Conservation (phyloP, 1,140 invertebrate genomes). For the Bemisia tabaci region DNA sequence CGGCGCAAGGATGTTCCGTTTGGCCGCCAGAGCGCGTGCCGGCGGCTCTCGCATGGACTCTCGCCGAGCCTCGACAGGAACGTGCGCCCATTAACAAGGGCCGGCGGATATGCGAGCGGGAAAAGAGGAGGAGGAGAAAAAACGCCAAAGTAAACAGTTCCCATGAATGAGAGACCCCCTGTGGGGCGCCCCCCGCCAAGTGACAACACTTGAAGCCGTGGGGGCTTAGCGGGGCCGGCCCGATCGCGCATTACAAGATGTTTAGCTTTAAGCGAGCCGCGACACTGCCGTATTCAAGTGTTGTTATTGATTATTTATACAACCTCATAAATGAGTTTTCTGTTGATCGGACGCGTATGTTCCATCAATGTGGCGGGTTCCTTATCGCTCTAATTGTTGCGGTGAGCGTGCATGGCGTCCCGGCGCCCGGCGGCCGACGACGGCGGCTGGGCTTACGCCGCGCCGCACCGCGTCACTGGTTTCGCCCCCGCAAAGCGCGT, state of each 20-base stretch:
- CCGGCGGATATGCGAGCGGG: background rate
- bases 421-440: background rate
- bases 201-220: background rate
- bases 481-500: too few species aligned
- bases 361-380: background rate
- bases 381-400: too few species aligned
- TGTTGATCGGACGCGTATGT: background rate
- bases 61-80: too few species aligned
- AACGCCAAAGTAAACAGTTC: background rate
- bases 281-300: background rate
- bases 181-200: background rate
- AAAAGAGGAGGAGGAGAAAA: background rate
- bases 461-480: too few species aligned
- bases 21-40: too few species aligned
- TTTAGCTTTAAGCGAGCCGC: background rate
- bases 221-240: background rate
- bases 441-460: too few species aligned
- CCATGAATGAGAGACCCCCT: background rate
- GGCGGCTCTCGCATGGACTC: too few species aligned
- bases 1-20: too few species aligned
- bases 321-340: background rate
- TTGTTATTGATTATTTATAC: background rate
- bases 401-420: too few species aligned
- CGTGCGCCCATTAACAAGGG: background rate
- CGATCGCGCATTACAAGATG: background rate